A percentile compares a stretch with the other conserved stretches of the same genome.
Conservation (phyloP, 2,113 vertebrate genomes). For the Merops nubicus region DNA sequence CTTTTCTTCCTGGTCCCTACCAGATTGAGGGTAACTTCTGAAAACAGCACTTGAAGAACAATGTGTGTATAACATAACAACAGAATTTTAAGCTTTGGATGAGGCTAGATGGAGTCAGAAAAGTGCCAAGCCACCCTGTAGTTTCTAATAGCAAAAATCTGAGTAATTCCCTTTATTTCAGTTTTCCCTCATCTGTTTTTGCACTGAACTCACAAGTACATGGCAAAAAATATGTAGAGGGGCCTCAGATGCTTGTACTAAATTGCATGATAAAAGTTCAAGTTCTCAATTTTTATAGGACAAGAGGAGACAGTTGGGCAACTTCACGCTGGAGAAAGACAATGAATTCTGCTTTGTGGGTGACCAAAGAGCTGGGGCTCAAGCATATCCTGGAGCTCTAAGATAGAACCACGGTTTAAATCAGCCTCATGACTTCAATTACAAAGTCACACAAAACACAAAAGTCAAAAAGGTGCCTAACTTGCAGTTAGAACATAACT, state of each 20-base stretch:
- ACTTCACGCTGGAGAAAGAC: not conserved
- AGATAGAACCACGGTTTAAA: not conserved
- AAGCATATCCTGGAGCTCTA: not conserved
- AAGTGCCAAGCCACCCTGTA: not conserved
- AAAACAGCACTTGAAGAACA: not conserved
- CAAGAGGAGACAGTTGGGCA: not conserved
- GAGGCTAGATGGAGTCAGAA: not conserved
- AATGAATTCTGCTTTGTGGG: not conserved
- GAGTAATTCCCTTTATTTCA: not conserved
- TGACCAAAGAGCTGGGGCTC: not conserved
- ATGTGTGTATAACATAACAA: not conserved
- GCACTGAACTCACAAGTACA: not conserved
- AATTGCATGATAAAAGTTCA: not conserved
- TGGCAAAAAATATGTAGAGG: not conserved
- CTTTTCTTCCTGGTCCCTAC: accelerated
- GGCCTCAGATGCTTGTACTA: not conserved
- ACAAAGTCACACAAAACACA: not conserved
- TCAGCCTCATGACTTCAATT: not conserved
- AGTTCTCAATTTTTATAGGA: not conserved
- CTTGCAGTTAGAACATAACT: not conserved
- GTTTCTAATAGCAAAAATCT: not conserved
- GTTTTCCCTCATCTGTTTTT: not conserved
- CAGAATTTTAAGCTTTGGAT: not conserved
- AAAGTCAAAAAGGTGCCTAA: not conserved
- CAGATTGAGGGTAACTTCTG: not conserved